Conservation (phyloP, 2,113 vertebrate genomes). For the Pelecanoides urinatrix region DNA sequence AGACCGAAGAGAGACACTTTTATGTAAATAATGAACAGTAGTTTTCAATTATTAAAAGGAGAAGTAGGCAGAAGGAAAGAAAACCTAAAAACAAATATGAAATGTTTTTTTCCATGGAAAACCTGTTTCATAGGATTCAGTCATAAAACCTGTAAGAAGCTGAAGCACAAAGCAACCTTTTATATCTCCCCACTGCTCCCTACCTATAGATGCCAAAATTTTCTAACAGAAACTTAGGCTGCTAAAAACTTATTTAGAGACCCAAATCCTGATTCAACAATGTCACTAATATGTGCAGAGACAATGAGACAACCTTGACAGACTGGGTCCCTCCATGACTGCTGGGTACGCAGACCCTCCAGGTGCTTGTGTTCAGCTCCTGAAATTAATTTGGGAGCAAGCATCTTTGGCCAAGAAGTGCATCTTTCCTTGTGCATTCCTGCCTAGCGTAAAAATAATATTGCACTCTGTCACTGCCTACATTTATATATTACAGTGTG, state of each 20-base stretch:
- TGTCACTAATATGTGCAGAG: background rate
- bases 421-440: background rate
- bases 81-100: slow-evolving; percentile 37
- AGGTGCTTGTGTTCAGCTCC: background rate
- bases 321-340: background rate
- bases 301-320: background rate
- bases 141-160: slow-evolving; percentile 26
- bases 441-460: background rate
- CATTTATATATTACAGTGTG: background rate
- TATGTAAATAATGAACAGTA: slow-evolving; percentile 80
- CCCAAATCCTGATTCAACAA: background rate
- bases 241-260: slow-evolving; percentile 2
- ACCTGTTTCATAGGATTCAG: slow-evolving; percentile 45
- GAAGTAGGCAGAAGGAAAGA: slow-evolving; percentile 52
- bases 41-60: slow-evolving; percentile 76
- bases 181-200: background rate
- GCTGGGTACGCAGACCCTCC: background rate
- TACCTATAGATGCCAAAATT: background rate
- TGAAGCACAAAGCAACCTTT: slow-evolving; percentile 40
- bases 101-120: slow-evolving; percentile 56
- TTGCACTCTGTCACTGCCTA: background rate
- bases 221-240: background rate
- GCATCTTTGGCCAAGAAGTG: background rate
- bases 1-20: slow-evolving; percentile 70
- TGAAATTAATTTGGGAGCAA: background rate